Evolutionary conservation across 1,140 invertebrate species (phyloP).

Genomic region (Steinernema khuongi): DNA sequence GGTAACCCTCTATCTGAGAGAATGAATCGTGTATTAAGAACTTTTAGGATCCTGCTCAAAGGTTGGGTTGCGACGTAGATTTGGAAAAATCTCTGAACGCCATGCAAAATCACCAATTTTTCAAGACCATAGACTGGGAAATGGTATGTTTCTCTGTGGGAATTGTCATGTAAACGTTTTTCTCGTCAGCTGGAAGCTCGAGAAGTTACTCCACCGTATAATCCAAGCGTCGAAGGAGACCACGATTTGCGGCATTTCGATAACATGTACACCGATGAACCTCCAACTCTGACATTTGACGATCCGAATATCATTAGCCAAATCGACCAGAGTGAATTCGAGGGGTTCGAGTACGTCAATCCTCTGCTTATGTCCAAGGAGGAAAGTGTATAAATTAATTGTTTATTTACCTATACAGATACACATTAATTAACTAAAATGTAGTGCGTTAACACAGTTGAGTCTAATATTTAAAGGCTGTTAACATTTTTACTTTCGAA

Average conservation of each 20-base stretch:
- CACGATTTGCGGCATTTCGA: constrained; percentile 94
- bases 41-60: constrained; percentile 76
- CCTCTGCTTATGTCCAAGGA: constrained; percentile 72
- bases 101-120: constrained; percentile 90
- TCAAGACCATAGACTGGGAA: constrained; percentile 95
- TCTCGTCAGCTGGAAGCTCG: constrained; percentile 78
- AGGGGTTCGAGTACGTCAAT: constrained; percentile 99
- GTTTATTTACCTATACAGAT: too few relatives aligned
- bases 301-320: constrained; percentile 87
- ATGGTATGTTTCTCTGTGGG: constrained; percentile 71
- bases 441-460: too few relatives aligned
- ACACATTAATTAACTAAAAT: too few relatives aligned
- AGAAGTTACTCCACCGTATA: constrained; percentile 90
- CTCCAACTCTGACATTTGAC: constrained; percentile 91
- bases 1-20: too few relatives aligned
- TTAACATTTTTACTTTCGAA: too few relatives aligned
- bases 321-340: constrained; percentile 98
- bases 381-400: too few relatives aligned
- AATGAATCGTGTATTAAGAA: too few relatives aligned
- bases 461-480: too few relatives aligned
- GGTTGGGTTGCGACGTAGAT: constrained; percentile 83
- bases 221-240: constrained; percentile 72
- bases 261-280: constrained; percentile 96
- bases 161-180: too few relatives aligned
- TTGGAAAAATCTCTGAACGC: constrained; percentile 75